phyloP scores from a whole-genome alignment of 2,797 vertebrate genomes.

The Chrosomus eos region DNA sequence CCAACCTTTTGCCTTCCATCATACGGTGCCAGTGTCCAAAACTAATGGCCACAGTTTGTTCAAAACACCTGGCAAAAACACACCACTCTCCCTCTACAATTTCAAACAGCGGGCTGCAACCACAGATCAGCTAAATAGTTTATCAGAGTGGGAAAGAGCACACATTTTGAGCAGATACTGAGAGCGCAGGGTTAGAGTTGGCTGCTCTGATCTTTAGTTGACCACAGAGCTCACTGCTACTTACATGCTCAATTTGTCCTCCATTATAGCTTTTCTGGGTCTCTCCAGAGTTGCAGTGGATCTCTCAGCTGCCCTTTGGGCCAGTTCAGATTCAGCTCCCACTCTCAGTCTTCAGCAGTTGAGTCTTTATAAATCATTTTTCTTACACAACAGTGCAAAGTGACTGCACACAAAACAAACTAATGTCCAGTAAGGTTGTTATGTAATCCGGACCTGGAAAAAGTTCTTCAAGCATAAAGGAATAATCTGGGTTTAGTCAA shows the following conservation, averaged over 20 bases:
- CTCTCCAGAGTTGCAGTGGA: not conserved
- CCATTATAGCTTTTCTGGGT: constrained; percentile 45
- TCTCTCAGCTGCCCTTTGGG: constrained; percentile 28
- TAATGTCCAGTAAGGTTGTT: not conserved
- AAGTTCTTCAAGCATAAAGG: not conserved
- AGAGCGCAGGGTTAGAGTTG: not conserved
- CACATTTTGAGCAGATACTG: constrained; percentile 21
- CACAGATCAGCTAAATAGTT: constrained; percentile 26
- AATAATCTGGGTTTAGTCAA: not conserved
- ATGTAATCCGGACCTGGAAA: constrained; percentile 3
- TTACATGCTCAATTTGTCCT: constrained; percentile 49
- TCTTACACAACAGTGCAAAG: constrained; percentile 16
- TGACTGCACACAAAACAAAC: constrained; percentile 1
- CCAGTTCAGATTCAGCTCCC: constrained; percentile 25
- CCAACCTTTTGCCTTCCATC: constrained; percentile 29
- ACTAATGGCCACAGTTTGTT: not conserved
- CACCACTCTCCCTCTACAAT: constrained; percentile 12
- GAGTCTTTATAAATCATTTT: constrained; percentile 22
- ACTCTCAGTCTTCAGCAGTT: constrained; percentile 1
- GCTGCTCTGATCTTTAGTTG: constrained; percentile 32
- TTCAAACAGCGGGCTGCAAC: constrained; percentile 16
- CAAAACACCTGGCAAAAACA: constrained; percentile 24
- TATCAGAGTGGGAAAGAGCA: constrained; percentile 25
- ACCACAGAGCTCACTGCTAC: constrained; percentile 45
- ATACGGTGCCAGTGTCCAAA: not conserved